phyloP scores from a whole-genome alignment of 2,113 vertebrate species.

The Podocnemis expansa region DNA sequence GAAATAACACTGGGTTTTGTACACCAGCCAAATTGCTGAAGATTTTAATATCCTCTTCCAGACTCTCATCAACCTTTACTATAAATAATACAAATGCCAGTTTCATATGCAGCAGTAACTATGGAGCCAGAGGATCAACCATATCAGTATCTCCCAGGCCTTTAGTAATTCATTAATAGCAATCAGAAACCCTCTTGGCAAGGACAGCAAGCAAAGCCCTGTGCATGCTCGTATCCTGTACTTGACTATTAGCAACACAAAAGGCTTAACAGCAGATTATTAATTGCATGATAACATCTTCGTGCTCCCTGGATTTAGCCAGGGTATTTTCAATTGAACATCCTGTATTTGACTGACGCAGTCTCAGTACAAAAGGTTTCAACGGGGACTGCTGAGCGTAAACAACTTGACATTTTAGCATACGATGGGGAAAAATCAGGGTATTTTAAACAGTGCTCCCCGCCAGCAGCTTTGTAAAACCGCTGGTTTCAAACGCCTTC shows the following conservation, averaged over 20 bases:
- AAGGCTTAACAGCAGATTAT: not conserved
- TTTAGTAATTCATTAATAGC: conserved; percentile 9
- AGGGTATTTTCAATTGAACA: not conserved
- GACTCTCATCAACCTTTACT: conserved; percentile 25
- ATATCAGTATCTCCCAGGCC: conserved; percentile 38
- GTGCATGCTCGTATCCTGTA: not conserved
- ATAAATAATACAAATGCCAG: conserved; percentile 16
- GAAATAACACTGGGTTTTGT: conserved; percentile 29
- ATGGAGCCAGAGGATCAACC: conserved; percentile 22
- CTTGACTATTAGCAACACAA: conserved; percentile 17
- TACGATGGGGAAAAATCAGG: conserved; percentile 1
- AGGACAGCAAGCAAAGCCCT: not conserved
- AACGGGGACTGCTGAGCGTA: not conserved
- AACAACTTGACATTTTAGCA: conserved; percentile 26
- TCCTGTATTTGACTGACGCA: not conserved
- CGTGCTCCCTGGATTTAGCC: not conserved
- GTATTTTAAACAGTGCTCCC: not conserved
- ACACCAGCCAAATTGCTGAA: not conserved
- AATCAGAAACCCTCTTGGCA: conserved; percentile 1
- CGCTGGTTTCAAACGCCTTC: not conserved
- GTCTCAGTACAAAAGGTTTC: not conserved
- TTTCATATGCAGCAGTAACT: not conserved
- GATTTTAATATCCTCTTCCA: conserved; percentile 38
- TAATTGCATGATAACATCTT: not conserved
- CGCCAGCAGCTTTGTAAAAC: conserved; percentile 20